These are phyloP conservation scores for Danionella cerebrum DNA, from an alignment of 2,113 vertebrate species.

Conservation along the genomic window DNA sequence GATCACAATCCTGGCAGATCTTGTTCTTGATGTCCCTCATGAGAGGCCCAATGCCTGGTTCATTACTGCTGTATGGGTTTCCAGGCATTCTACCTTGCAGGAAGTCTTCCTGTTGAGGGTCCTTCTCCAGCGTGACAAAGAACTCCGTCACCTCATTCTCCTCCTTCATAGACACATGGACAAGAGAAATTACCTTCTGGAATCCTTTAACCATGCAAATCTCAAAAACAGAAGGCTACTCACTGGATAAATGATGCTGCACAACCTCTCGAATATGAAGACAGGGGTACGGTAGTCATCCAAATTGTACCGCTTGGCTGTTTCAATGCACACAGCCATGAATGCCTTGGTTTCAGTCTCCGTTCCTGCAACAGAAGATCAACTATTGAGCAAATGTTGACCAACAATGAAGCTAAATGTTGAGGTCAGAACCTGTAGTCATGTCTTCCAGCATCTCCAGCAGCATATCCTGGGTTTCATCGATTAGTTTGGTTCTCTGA, in stretches of 20 bases:
- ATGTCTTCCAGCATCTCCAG: slow-evolving; percentile 98
- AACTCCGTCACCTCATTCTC: slow-evolving; percentile 98
- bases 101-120: slow-evolving; percentile 98
- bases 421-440: slow-evolving; percentile 92
- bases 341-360: slow-evolving; percentile 98
- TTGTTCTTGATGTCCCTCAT: slow-evolving; percentile 99
- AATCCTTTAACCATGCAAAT: background rate
- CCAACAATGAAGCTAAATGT: background rate
- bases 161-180: slow-evolving; percentile 65
- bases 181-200: background rate
- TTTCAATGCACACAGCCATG: slow-evolving; percentile 98
- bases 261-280: slow-evolving; percentile 98
- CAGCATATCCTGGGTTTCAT: slow-evolving; percentile 98
- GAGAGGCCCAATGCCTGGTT: slow-evolving; percentile 90
- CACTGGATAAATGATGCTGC: slow-evolving; percentile 98
- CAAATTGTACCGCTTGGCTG: slow-evolving; percentile 91
- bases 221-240: slow-evolving; percentile 44
- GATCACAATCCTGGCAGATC: slow-evolving; percentile 97
- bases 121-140: slow-evolving; percentile 96
- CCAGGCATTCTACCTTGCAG: slow-evolving; percentile 97
- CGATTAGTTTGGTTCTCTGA: slow-evolving; percentile 95
- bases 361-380: slow-evolving; percentile 68
- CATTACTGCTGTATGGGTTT: slow-evolving; percentile 95
- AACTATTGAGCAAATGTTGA: background rate
- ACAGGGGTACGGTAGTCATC: slow-evolving; percentile 96